Percentiles rank a stretch among this genome's conserved stretches.
phyloP scores from a whole-genome alignment of 1,140 invertebrate species.

The Megalonaias nervosa region DNA sequence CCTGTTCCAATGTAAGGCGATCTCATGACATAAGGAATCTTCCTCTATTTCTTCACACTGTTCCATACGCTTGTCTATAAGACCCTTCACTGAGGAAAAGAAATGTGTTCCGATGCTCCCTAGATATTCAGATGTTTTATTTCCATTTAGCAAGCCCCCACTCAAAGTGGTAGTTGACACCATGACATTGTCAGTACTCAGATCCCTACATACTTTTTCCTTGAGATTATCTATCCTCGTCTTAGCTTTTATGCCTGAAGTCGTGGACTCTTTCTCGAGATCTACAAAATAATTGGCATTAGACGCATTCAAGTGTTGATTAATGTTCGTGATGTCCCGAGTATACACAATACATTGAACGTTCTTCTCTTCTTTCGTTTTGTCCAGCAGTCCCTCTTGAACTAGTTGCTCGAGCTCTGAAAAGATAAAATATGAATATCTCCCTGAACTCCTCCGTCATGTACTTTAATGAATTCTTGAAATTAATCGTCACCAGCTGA shows the following conservation, averaged over 20 bases:
- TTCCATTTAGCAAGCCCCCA: conserved; percentile 88
- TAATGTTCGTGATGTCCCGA: conserved; percentile 96
- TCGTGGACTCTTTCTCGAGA: conserved; percentile 82
- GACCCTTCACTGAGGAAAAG: conserved; percentile 92
- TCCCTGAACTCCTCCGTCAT: background rate
- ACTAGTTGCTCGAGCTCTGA: conserved; percentile 85
- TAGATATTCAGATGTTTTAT: conserved; percentile 67
- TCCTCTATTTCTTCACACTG: conserved; percentile 72
- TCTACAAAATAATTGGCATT: conserved; percentile 95
- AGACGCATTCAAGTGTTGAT: conserved; percentile 85
- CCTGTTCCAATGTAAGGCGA: conserved; percentile 94
- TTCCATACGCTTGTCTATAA: conserved; percentile 64
- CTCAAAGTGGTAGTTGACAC: conserved; percentile 87
- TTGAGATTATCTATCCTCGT: conserved; percentile 89
- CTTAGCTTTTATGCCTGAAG: conserved; percentile 91
- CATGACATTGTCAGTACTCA: conserved; percentile 44
- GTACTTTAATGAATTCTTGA: background rate
- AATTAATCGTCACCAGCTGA: background rate
- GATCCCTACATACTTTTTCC: conserved; percentile 68
- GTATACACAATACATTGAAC: conserved; percentile 95
- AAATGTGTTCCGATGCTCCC: conserved; percentile 73
- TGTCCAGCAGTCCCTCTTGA: conserved; percentile 92
- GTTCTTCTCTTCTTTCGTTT: conserved; percentile 86
- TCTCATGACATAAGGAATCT: conserved; percentile 80
- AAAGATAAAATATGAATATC: conserved; percentile 1